These are phyloP conservation scores for Hestina assimilis DNA, from an alignment of 1,140 invertebrate genomes.

Conservation along the genomic window DNA sequence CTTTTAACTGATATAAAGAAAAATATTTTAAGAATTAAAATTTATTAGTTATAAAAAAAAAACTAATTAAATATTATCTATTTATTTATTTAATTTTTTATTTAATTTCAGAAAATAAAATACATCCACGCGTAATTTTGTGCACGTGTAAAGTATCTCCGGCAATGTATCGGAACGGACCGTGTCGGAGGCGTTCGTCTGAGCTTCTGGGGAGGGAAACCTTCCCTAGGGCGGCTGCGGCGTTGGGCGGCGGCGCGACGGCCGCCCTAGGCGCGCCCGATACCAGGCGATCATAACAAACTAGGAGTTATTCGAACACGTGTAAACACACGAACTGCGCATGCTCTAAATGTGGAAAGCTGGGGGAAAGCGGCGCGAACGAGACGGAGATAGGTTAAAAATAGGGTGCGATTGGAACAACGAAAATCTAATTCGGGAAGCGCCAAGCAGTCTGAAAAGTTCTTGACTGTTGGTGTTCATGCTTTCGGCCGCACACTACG, in stretches of 20 bases:
- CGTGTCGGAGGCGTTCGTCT: constrained; percentile 58
- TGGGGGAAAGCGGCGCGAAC: constrained; percentile 49
- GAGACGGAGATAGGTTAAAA: constrained; percentile 50
- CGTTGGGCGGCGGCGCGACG: constrained; percentile 69
- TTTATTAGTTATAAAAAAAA: background rate
- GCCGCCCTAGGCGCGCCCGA: constrained; percentile 73
- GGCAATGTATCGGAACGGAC: constrained; percentile 45
- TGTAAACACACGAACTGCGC: constrained; percentile 60
- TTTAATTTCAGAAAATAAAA: constrained; percentile 15
- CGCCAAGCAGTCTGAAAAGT: constrained; percentile 73
- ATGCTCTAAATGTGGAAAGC: constrained; percentile 59
- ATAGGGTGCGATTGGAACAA: constrained; percentile 54
- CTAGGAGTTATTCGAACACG: constrained; percentile 50
- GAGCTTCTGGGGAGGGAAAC: constrained; percentile 65
- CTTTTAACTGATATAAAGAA: constrained; percentile 30
- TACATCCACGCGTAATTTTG: constrained; percentile 37
- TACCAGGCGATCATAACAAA: constrained; percentile 55
- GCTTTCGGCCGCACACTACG: constrained; percentile 13
- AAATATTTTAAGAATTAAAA: constrained; percentile 9
- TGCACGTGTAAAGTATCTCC: constrained; percentile 48
- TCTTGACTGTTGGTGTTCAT: constrained; percentile 32
- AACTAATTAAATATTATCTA: background rate
- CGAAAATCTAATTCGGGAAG: constrained; percentile 61
- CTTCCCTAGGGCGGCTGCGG: constrained; percentile 51
- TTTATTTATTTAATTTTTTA: constrained; percentile 2